These are phyloP conservation scores for Hoplias malabaricus DNA, from an alignment of 2,113 vertebrate genomes.

Conservation along the genomic window DNA sequence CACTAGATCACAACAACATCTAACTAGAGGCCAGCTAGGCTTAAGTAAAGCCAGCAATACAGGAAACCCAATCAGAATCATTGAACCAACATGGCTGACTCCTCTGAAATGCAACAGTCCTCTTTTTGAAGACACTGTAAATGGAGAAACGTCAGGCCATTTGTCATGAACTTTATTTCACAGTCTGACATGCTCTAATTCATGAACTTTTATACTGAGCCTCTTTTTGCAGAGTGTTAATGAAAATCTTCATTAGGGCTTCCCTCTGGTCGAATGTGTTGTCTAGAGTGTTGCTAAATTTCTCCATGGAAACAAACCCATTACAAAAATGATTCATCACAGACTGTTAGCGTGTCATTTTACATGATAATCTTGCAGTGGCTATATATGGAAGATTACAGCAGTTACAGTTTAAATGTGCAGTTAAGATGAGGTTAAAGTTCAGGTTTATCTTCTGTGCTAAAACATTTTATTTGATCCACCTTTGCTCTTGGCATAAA, in stretches of 20 bases:
- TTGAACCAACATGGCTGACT: slow-evolving; percentile 37
- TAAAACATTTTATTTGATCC: not conserved
- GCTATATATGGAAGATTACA: not conserved
- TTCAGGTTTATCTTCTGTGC: not conserved
- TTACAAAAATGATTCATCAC: slow-evolving; percentile 1
- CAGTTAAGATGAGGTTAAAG: not conserved
- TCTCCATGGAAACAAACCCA: slow-evolving; percentile 43
- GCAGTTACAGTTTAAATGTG: not conserved
- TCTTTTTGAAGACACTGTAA: slow-evolving; percentile 2
- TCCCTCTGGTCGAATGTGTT: slow-evolving; percentile 20
- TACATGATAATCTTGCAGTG: too few relatives aligned
- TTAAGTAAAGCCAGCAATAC: not conserved
- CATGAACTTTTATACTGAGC: not conserved
- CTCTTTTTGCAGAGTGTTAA: not conserved
- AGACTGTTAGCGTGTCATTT: not conserved
- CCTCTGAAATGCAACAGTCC: slow-evolving; percentile 22
- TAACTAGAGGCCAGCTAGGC: too few relatives aligned
- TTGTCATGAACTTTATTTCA: slow-evolving; percentile 1
- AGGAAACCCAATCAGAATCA: slow-evolving; percentile 4
- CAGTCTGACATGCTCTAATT: not conserved
- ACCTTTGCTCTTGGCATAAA: too few relatives aligned
- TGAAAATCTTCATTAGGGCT: not conserved
- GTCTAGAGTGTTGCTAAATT: not conserved
- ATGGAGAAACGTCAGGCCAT: not conserved
- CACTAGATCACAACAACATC: too few relatives aligned